These are phyloP conservation scores for Cordilura impudica DNA, from an alignment of 2,888 invertebrate species.

Conservation along the genomic window DNA sequence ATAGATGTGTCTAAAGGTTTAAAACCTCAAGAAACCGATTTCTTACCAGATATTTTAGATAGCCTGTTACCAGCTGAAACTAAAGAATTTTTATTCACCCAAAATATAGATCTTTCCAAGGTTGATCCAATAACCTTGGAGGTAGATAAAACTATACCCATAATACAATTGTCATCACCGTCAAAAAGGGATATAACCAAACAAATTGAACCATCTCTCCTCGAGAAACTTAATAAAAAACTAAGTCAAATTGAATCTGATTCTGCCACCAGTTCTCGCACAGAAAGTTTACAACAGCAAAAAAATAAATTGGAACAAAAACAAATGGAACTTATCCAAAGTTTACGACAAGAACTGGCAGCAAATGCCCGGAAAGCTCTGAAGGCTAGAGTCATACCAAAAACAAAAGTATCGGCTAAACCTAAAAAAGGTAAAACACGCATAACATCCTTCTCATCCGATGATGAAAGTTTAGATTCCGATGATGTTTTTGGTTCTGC, in stretches of 20 bases:
- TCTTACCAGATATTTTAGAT: conserved; percentile 80
- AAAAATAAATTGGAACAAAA: conserved; percentile 79
- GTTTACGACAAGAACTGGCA: conserved; percentile 82
- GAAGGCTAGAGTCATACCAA: conserved; percentile 83
- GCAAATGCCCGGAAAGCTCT: conserved; percentile 80
- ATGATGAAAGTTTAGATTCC: conserved; percentile 87
- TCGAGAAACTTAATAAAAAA: conserved; percentile 85
- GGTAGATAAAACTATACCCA: conserved; percentile 82
- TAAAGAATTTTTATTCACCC: conserved; percentile 84
- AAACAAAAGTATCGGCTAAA: conserved; percentile 81
- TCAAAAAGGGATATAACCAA: conserved; percentile 84
- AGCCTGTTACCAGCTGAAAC: conserved; percentile 78
- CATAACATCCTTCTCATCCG: conserved; percentile 87
- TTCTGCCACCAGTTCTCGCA: conserved; percentile 86
- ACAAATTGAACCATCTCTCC: conserved; percentile 82
- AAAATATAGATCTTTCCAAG: conserved; percentile 86
- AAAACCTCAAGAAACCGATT: conserved; percentile 71
- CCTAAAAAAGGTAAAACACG: conserved; percentile 84
- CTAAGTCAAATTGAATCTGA: conserved; percentile 87
- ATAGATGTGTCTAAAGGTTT: conserved; percentile 67
- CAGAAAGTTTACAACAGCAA: conserved; percentile 83
- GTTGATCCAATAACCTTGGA: conserved; percentile 86
- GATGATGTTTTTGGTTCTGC: conserved; percentile 88
- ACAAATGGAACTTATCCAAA: conserved; percentile 79
- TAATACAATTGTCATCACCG: conserved; percentile 83